Evolutionary conservation across 2,888 invertebrate species (phyloP).

Genomic region (Athetis lepigone): DNA sequence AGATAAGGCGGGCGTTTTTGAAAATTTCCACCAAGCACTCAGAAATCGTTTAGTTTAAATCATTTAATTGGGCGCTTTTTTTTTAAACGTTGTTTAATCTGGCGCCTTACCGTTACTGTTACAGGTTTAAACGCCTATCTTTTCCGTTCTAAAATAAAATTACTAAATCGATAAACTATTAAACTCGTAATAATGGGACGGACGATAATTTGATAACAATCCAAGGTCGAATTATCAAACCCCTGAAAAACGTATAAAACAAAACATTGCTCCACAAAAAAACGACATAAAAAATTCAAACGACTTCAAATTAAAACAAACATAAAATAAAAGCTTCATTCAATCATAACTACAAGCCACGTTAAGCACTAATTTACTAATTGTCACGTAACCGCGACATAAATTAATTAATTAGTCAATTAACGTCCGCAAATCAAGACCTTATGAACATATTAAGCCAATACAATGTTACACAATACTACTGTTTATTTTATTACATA

Average conservation of each 20-base stretch:
- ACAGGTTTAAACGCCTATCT: background rate
- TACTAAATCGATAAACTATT: constrained; percentile 27
- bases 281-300: constrained; percentile 6
- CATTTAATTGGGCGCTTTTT: too few species aligned
- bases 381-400: constrained; percentile 37
- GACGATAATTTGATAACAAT: background rate
- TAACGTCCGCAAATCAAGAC: constrained; percentile 46
- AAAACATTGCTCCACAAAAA: constrained; percentile 7
- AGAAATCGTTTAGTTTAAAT: too few species aligned
- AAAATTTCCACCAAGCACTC: too few species aligned
- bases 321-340: constrained; percentile 26
- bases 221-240: constrained; percentile 3
- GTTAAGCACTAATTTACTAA: constrained; percentile 48
- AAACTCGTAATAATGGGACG: constrained; percentile 2
- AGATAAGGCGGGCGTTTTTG: too few species aligned
- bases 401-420: constrained; percentile 53
- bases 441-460: constrained; percentile 35
- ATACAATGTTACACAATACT: constrained; percentile 55
- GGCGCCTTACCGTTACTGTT: background rate
- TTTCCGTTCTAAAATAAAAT: constrained; percentile 2
- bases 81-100: too few species aligned
- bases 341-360: constrained; percentile 24
- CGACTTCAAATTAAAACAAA: background rate
- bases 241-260: constrained; percentile 8
- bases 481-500: constrained; percentile 64